Percentiles rank a stretch among this genome's conserved stretches.
phyloP scores from a whole-genome alignment of 2,888 invertebrate species.

The Leptinotarsa peninsularis region DNA sequence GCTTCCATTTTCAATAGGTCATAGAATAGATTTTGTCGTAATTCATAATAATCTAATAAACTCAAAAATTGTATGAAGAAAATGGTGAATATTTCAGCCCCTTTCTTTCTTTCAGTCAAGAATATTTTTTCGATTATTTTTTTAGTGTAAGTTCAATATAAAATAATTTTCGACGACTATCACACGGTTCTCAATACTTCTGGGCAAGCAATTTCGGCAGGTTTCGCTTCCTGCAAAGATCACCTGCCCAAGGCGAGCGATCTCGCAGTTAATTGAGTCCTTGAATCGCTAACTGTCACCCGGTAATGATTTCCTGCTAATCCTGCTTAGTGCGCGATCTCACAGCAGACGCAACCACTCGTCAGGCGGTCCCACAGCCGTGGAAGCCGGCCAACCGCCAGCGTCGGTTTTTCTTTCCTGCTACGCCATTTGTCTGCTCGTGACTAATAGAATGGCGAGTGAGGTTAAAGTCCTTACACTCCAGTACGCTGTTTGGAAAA shows the following conservation, averaged over 20 bases:
- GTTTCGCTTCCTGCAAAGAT: not conserved
- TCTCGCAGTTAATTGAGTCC: conserved; percentile 4
- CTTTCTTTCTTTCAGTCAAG: too few relatives aligned
- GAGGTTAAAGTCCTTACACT: conserved; percentile 65
- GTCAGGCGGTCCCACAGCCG: conserved; percentile 8
- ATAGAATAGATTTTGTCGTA: too few relatives aligned
- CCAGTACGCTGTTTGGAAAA: conserved; percentile 62
- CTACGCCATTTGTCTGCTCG: conserved; percentile 46
- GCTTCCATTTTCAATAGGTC: too few relatives aligned
- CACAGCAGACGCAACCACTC: not conserved
- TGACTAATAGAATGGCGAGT: conserved; percentile 49
- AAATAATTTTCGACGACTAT: too few relatives aligned
- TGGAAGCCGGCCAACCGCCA: conserved; percentile 34
- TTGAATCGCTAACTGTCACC: conserved; percentile 15
- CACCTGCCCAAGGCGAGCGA: not conserved
- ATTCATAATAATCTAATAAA: too few relatives aligned
- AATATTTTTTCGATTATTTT: too few relatives aligned
- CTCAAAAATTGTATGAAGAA: too few relatives aligned
- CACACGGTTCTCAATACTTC: not conserved
- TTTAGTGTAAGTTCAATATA: too few relatives aligned
- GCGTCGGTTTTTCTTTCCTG: conserved; percentile 36
- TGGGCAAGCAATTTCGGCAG: not conserved
- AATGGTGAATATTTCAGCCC: too few relatives aligned
- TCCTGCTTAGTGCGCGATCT: not conserved
- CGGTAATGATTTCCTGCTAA: conserved; percentile 14